Evolutionary conservation across 2,888 invertebrate species (phyloP).

Genomic region (Drosophila melanosoma): DNA sequence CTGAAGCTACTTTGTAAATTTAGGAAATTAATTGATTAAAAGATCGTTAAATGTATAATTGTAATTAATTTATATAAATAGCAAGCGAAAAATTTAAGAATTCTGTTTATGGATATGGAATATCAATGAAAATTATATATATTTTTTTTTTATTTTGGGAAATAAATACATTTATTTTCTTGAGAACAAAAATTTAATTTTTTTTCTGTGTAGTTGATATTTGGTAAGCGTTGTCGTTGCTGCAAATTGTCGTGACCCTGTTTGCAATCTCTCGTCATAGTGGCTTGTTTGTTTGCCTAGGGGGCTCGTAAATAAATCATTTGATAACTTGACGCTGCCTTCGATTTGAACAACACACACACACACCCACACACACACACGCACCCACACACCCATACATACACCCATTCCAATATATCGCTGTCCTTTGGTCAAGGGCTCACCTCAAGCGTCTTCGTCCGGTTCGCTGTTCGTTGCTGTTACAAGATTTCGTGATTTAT

Average conservation of each 20-base stretch:
- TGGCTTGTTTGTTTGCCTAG: slow-evolving; percentile 73
- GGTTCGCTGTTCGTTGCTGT: slow-evolving; percentile 50
- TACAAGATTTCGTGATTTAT: slow-evolving; percentile 79
- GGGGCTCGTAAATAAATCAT: slow-evolving; percentile 78
- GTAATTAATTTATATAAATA: too few relatives aligned
- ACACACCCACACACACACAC: slow-evolving; percentile 26
- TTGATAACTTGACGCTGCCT: slow-evolving; percentile 77
- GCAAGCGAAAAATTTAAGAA: too few relatives aligned
- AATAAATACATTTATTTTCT: too few relatives aligned
- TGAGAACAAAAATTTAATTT: too few relatives aligned
- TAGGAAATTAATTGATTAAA: background rate
- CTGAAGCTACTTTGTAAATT: background rate
- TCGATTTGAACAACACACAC: slow-evolving; percentile 40
- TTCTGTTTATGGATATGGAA: too few relatives aligned
- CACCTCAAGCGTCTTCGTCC: slow-evolving; percentile 56
- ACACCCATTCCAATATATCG: slow-evolving; percentile 28
- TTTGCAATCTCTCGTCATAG: slow-evolving; percentile 40
- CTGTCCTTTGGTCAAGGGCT: slow-evolving; percentile 69
- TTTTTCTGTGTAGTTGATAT: slow-evolving; percentile 39
- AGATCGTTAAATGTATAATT: too few relatives aligned
- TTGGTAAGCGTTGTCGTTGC: slow-evolving; percentile 63
- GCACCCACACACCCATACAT: slow-evolving; percentile 12
- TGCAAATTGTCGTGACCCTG: slow-evolving; percentile 55
- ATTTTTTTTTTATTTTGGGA: too few relatives aligned
- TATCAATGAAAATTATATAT: too few relatives aligned